Conservation (phyloP, 2,797 vertebrate genomes). For the Rhinella marina region DNA sequence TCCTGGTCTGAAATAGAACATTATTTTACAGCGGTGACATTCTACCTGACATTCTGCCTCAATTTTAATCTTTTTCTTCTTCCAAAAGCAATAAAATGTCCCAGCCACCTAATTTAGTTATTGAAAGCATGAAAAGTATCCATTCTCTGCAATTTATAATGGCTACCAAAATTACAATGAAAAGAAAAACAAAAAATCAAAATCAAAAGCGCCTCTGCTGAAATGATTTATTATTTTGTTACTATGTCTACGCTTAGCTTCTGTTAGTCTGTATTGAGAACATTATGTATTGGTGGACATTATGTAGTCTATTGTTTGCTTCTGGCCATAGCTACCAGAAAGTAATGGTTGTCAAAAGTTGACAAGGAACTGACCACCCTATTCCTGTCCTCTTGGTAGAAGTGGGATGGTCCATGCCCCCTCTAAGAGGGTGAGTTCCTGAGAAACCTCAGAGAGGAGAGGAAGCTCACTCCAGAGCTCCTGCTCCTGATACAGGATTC, state of each 20-base stretch:
- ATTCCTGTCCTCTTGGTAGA: too few relatives aligned
- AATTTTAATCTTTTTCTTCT: slow-evolving; percentile 15
- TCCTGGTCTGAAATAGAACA: slow-evolving; percentile 30
- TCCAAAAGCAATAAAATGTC: slow-evolving; percentile 38
- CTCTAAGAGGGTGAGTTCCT: too few relatives aligned
- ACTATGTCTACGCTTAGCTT: not conserved
- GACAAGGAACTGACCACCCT: too few relatives aligned
- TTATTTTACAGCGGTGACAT: slow-evolving; percentile 36
- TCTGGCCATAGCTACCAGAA: too few relatives aligned
- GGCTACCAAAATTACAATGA: not conserved
- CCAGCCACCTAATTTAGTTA: slow-evolving; percentile 10
- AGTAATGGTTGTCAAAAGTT: too few relatives aligned
- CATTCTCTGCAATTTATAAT: not conserved
- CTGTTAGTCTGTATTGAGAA: not conserved
- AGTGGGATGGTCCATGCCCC: too few relatives aligned
- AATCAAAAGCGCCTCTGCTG: not conserved
- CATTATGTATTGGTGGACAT: too few relatives aligned
- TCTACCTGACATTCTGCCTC: slow-evolving; percentile 6
- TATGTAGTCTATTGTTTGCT: too few relatives aligned
- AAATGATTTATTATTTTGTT: not conserved
- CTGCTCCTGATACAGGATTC: too few relatives aligned
- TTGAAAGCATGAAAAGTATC: slow-evolving; percentile 22
- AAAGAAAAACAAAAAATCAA: not conserved
- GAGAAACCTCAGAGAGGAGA: too few relatives aligned
- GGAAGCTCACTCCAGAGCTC: too few relatives aligned